Percentiles rank a stretch among this genome's conserved stretches.
Conservation (phyloP, 2,113 vertebrate genomes). For the Silurus meridionalis region DNA sequence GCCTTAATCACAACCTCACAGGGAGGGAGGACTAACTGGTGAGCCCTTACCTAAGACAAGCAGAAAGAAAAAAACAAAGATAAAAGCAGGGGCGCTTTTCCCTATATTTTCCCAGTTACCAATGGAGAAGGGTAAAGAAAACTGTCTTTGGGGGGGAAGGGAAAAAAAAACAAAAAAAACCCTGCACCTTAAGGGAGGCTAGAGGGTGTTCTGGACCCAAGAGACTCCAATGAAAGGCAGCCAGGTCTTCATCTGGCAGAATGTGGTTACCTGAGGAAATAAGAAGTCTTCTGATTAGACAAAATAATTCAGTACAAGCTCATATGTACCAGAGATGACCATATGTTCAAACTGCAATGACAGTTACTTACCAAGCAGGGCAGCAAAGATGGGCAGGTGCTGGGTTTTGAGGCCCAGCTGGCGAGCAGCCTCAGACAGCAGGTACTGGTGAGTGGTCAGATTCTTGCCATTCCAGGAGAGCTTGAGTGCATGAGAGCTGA, state of each 20-base stretch:
- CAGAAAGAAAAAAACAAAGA: not conserved
- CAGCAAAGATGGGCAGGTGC: slow-evolving; percentile 88
- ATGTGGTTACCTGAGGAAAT: slow-evolving; percentile 84
- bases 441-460: slow-evolving; percentile 90
- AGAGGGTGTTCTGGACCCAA: slow-evolving; percentile 91
- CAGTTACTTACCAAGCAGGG: slow-evolving; percentile 79
- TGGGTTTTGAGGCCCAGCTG: slow-evolving; percentile 87
- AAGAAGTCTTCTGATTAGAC: not conserved
- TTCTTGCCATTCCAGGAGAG: slow-evolving; percentile 94
- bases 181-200: slow-evolving; percentile 88
- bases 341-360: not conserved
- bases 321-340: not conserved
- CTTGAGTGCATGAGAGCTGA: slow-evolving; percentile 88
- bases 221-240: slow-evolving; percentile 93
- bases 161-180: not conserved
- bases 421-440: slow-evolving; percentile 88
- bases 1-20: slow-evolving; percentile 93
- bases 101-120: not conserved
- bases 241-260: slow-evolving; percentile 92
- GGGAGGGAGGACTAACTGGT: slow-evolving; percentile 89
- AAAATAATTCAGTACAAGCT: not conserved
- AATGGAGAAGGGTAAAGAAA: not conserved
- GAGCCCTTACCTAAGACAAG: slow-evolving; percentile 79
- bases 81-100: not conserved
- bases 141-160: not conserved